Evolutionary conservation across 2,888 invertebrate species (phyloP).

Genomic region (Maniola hyperantus): DNA sequence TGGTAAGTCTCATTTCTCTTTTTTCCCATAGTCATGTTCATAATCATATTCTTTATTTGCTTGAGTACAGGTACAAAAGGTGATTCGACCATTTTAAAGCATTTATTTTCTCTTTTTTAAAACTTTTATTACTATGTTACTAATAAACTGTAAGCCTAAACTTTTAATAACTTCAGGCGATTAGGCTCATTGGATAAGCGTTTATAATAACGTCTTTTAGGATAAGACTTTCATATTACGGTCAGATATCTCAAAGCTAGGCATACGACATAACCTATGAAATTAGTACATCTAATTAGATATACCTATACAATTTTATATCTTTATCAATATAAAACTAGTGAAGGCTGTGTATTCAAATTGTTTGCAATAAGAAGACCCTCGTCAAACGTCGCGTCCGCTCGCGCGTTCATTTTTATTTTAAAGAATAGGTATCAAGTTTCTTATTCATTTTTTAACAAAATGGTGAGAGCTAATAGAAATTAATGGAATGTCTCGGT

Average conservation of each 20-base stretch:
- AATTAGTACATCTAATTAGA: neutral
- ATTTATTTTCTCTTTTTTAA: no score
- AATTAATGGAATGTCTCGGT: constrained; percentile 33
- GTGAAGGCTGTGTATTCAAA: constrained; percentile 25
- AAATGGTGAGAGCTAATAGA: constrained; percentile 27
- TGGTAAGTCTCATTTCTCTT: constrained; percentile 30
- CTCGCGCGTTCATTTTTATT: constrained; percentile 27
- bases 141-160: no score
- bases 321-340: constrained; percentile 17
- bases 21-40: no score
- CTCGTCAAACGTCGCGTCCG: constrained; percentile 33
- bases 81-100: no score
- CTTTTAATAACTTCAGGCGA: no score
- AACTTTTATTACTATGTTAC: no score
- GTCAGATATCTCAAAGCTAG: neutral
- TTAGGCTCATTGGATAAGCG: no score
- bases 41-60: neutral
- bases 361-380: constrained; percentile 30
- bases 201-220: no score
- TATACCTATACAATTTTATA: constrained; percentile 4
- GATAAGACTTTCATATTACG: neutral
- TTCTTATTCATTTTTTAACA: constrained; percentile 21
- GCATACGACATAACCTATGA: neutral
- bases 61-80: no score
- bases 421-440: constrained; percentile 25